Conservation (phyloP, 2,113 vertebrate species). For the Plotosus lineatus region DNA sequence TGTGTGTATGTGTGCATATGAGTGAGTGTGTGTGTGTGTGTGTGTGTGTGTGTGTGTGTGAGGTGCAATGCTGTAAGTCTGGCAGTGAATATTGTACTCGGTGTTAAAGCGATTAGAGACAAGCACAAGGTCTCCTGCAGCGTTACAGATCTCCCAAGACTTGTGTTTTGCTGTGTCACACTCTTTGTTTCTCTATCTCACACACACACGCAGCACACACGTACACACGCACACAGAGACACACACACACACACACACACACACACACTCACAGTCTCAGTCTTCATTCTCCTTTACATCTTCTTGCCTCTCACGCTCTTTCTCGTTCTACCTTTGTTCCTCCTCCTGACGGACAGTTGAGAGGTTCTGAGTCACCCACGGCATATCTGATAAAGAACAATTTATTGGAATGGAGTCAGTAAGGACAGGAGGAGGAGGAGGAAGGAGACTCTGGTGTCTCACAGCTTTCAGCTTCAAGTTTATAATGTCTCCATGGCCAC, state of each 20-base stretch:
- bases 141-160: constrained; percentile 6
- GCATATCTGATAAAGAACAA: constrained; percentile 38
- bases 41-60: neutral
- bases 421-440: constrained; percentile 2
- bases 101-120: neutral
- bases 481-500: constrained; percentile 5
- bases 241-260: neutral
- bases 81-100: constrained; percentile 1
- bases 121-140: constrained; percentile 30
- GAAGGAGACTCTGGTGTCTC: constrained; percentile 1
- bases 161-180: constrained; percentile 17
- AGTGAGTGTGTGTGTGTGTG: neutral
- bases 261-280: constrained; percentile 7
- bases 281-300: constrained; percentile 11
- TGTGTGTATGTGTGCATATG: neutral
- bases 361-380: constrained; percentile 40
- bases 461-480: constrained; percentile 20
- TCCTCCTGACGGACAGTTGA: neutral
- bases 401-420: constrained; percentile 31
- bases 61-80: neutral
- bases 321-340: constrained; percentile 1
- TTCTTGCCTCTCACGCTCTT: neutral
- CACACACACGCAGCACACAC: neutral
- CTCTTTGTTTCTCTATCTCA: constrained; percentile 8
- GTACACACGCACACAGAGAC: neutral